These are phyloP conservation scores for Spongilla lacustris DNA, from an alignment of 37 sponge, comb jelly and placozoan genomes.

Conservation along the genomic window DNA sequence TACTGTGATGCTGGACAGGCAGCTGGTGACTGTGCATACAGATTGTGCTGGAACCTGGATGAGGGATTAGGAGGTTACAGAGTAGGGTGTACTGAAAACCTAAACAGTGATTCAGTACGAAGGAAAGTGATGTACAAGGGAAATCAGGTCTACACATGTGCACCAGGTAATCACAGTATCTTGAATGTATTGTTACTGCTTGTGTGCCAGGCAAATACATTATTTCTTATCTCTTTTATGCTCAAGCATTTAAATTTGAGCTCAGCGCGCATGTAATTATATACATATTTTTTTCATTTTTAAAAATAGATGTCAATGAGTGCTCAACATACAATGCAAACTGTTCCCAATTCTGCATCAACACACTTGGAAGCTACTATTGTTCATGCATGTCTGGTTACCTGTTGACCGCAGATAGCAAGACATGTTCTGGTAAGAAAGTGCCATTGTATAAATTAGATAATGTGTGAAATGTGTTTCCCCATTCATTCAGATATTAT, in stretches of 20 bases:
- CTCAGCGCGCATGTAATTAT: too few relatives aligned
- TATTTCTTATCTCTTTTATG: too few relatives aligned
- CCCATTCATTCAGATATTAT: slow-evolving; percentile 13
- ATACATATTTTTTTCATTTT: too few relatives aligned
- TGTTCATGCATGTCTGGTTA: slow-evolving; percentile 31
- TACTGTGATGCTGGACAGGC: neutral
- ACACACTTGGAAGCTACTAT: slow-evolving; percentile 23
- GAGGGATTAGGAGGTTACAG: neutral
- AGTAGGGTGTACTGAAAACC: neutral
- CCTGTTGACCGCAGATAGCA: neutral
- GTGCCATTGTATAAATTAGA: too few relatives aligned
- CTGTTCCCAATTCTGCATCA: slow-evolving; percentile 34
- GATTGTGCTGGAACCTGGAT: neutral
- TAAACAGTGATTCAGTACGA: neutral
- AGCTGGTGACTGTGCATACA: neutral
- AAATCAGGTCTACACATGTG: neutral
- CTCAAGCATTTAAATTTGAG: too few relatives aligned
- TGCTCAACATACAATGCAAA: slow-evolving; percentile 25
- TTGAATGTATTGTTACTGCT: too few relatives aligned
- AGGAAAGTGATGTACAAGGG: neutral
- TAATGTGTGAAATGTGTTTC: neutral
- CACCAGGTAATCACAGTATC: neutral
- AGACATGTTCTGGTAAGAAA: neutral
- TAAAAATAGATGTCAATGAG: slow-evolving; percentile 4
- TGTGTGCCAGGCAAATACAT: too few relatives aligned